Percentiles rank a stretch among this genome's conserved stretches.
These are phyloP conservation scores for Muscicapa striata DNA, from an alignment of 2,797 vertebrate species.

Conservation along the genomic window DNA sequence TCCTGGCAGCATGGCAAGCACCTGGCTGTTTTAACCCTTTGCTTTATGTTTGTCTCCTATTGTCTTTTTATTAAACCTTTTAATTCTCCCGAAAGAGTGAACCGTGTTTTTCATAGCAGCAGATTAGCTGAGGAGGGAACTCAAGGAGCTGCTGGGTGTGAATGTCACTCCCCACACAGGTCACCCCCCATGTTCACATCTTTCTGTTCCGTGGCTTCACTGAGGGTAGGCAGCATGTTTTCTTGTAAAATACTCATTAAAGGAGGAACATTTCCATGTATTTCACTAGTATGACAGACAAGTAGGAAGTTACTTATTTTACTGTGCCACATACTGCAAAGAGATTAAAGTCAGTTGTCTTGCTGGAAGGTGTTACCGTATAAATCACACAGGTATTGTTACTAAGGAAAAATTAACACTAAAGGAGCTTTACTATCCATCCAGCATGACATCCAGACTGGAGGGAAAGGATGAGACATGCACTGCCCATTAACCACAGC, in stretches of 20 bases:
- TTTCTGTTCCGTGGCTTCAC: rapidly evolving
- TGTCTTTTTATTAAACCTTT: too few species aligned
- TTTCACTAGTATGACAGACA: background rate
- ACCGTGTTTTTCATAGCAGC: background rate
- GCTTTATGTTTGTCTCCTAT: too few species aligned
- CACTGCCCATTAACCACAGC: background rate
- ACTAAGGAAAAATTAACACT: background rate
- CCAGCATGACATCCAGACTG: background rate
- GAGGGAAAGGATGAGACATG: background rate
- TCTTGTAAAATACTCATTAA: background rate
- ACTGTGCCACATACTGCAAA: background rate
- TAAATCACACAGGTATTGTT: background rate
- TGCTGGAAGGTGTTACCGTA: background rate
- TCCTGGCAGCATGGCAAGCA: too few species aligned
- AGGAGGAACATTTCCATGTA: background rate
- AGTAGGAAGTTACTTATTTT: background rate
- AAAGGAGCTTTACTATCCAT: background rate
- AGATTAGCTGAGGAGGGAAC: background rate
- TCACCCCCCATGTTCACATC: background rate
- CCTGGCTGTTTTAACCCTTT: too few species aligned
- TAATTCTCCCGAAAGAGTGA: too few species aligned
- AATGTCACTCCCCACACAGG: background rate
- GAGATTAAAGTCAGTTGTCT: background rate
- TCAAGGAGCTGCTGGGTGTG: background rate
- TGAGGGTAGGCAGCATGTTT: background rate